Conservation (phyloP, 2,797 vertebrate species). For the Pyrocephalus nanus region DNA sequence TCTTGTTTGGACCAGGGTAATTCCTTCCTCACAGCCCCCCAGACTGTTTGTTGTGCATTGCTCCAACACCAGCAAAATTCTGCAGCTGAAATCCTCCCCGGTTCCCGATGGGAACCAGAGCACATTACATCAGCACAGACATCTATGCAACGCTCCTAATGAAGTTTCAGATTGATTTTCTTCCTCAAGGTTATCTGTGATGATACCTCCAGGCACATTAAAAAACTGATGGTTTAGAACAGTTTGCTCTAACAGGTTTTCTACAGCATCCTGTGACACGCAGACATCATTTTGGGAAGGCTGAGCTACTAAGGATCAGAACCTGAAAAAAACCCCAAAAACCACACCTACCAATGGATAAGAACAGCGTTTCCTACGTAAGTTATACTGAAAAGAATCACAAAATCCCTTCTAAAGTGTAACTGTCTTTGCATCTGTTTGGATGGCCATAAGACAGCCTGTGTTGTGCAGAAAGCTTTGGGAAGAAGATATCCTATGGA, state of each 20-base stretch:
- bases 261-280: neutral
- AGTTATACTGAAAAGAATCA: neutral
- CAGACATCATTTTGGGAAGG: neutral
- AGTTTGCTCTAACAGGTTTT: conserved; percentile 37
- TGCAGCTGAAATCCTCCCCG: neutral
- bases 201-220: conserved; percentile 39
- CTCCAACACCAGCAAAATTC: neutral
- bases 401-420: neutral
- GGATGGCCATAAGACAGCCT: neutral
- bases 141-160: conserved; percentile 45
- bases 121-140: conserved; percentile 51
- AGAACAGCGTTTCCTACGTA: neutral
- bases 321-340: neutral
- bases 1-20: neutral
- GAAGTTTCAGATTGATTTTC: conserved; percentile 69
- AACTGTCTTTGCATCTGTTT: neutral
- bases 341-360: neutral
- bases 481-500: neutral
- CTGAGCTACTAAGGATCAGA: neutral
- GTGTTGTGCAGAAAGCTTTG: neutral
- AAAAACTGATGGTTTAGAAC: conserved; percentile 19
- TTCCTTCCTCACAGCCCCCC: neutral
- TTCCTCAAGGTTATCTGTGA: conserved; percentile 46
- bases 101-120: neutral
- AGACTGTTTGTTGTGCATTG: neutral